Evolutionary conservation across 2,113 vertebrate species (phyloP), one percentile per base, ranked within the genome.

Genomic region (Ctenodactylus gundi): DNA sequence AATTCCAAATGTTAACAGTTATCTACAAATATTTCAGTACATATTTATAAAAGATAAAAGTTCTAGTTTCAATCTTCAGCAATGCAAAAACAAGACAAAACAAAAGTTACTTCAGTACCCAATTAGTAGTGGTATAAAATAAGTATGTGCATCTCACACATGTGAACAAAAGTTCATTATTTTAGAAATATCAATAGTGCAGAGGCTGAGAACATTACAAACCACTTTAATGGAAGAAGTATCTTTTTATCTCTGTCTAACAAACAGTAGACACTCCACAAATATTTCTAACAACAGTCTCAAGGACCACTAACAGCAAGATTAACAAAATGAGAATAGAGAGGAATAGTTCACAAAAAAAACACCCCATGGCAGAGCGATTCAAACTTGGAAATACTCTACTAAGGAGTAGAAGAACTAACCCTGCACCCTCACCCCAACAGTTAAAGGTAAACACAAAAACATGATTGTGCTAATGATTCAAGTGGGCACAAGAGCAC

Each of bases 31-130:
- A 77, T 12, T 75, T 89, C 49, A 64, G 7, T 76, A 91, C 64
- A 34, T 75, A 88, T 7, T 68, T 25, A 27, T 78, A 14, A 65
- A 89, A 95, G 55, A 81, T 76, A 53, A 58, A 84, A 9, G 36
- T 18, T 53, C 36, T 41, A 36, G 27, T 3, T 57, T 70, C 31
- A 18, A 57, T 18, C 36, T 11, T 27, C 31, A n/a, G 23, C 7
- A 31, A 31, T 60, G 31, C 14, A 7, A 39, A 44, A 41, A 57
- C 44, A 44, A 46, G n/a, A 64, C n/a, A n/a, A n/a, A n/a, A n/a
- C n/a, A 90, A 95, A 82, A 83, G 46, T 65, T 87, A 87, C 2
- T 81, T 92, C 68, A 76, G 55, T 81, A 93, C 7, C 88, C 36
- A 88, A 72, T 1, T 85, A 14, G 17, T 34, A 72, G 84, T 81